Base-by-base conservation (phyloP, 92 coral and sea anemone genomes). In the Heliopora coerulea region DNA sequence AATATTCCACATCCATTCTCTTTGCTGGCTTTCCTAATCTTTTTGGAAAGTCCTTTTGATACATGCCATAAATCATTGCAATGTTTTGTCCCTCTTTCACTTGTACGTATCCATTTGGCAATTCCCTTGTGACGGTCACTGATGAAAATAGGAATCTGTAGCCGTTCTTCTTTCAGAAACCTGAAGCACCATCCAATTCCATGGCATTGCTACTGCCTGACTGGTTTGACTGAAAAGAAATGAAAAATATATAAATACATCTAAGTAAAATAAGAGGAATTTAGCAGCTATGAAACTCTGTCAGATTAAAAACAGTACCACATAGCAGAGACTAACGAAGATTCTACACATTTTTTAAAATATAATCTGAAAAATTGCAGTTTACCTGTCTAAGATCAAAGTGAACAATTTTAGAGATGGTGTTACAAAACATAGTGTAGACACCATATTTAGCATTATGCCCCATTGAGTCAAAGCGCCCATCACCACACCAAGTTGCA, bases 11-110 rank as follows among this genome's bases (percentile, higher is more conserved):
- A 74, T 54, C 85, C 85, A 73, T 80, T 82, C 49, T 83, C 79
- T 31, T 85, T 85, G 63, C 89, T 80, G 63, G 49, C 85, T 50
- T 61, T 56, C 3, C 73, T 75, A 33, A 81, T 63, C 60, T 74
- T 74, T 59, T 82, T 74, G 39, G 68, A 65, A 35, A 82, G 48
- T 39, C 76, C 65, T 75, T 82, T 82, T 35, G 81, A 75, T 33
- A 84, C 69, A 74, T 84, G 88, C 85, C 79, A 84, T 18, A 79
- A 27, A 42, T 84, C 86, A 72, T 44, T 63, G 59, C 62, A 82
- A 68, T 82, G 78, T 29, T 58, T 40, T 48, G 76, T 82, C 30
- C 24, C 30, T 82, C 81, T 81, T 54, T 82, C 57, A 5, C 66
- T 74, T 50, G 74, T 77, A 49, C 70, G 74, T 13, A 82, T 54